Base-by-base conservation (phyloP, 2,113 vertebrate genomes). In the Rhinichthys klamathensis region DNA sequence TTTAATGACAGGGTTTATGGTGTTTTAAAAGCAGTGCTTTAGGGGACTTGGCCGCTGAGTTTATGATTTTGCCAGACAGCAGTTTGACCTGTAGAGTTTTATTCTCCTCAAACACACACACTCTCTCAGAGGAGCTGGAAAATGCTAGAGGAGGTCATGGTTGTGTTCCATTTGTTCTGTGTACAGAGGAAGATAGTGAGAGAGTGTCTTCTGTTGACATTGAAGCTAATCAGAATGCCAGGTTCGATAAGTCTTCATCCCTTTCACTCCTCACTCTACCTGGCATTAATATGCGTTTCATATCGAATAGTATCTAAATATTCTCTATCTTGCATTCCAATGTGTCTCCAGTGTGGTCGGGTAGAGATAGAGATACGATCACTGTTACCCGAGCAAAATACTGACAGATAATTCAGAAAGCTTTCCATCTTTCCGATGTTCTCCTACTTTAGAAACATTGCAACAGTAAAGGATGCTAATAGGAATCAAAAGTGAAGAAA, bases 221-320 rank as follows among this genome's bases (percentile, higher is more conserved):
- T 46, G 63, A 88, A 90, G 79, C 84, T 79, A 86, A 89, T 90
- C 90, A 90, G 79, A 83, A 88, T 85, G 88, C 88, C 90, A 89
- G 91, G 91, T 92, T 93, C 90, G 92, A 91, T 89, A 92, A 92
- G 88, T 93, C 91, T 61, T 27, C 8, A 77, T 85, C 46, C 10
- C 84, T 86, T 80, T 86, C 83, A 78, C 84, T 84, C 79, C 54
- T 87, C 65, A 83, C 89, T 89, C 56, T 69, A 25, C 86, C 80
- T 74, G 75, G 49, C 74, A 76, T 32, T 76, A 27, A 76, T 76
- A 54, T 76, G 74, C 74, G 0, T 23, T 76, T 74, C 41, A 11
- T 74, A 74, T 76, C 49, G 46, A 49, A 51, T 54, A 9, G n/a
- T 76, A 75, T 51, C 46, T 73, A 74, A 76, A 32, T 76, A 30